A percentile compares a stretch with the other conserved stretches of the same genome.
Evolutionary conservation across 1,140 invertebrate genomes (phyloP).

Genomic region (Pygmarrhopalites habei): DNA sequence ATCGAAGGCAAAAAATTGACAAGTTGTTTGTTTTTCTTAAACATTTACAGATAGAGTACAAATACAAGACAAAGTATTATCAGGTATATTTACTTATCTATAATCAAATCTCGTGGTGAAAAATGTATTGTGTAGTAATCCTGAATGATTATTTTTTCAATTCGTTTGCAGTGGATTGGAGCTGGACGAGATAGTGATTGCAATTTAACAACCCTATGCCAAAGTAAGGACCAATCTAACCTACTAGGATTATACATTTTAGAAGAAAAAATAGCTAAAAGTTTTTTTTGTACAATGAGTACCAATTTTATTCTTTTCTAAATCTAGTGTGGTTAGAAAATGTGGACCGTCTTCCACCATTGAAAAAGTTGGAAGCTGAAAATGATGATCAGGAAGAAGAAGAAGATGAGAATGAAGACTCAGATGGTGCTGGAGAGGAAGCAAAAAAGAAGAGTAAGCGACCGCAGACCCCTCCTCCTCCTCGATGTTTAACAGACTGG

Average conservation of each 20-base stretch:
- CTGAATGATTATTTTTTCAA: too few species aligned
- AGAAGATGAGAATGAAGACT: conserved; percentile 42
- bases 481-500: conserved; percentile 65
- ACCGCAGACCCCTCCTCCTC: conserved; percentile 51
- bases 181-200: conserved; percentile 85
- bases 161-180: conserved; percentile 74
- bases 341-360: conserved; percentile 46
- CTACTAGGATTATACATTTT: too few species aligned
- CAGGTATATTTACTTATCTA: conserved; percentile 14
- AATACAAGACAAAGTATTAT: conserved; percentile 51
- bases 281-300: too few species aligned
- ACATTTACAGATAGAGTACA: conserved; percentile 89
- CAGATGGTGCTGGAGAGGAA: conserved; percentile 38
- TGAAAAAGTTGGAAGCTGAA: conserved; percentile 39
- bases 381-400: conserved; percentile 41
- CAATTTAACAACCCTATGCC: conserved; percentile 63
- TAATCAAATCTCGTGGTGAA: too few species aligned
- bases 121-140: too few species aligned
- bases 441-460: conserved; percentile 33
- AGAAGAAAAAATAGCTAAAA: too few species aligned
- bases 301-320: too few species aligned
- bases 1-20: too few species aligned
- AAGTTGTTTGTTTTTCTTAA: too few species aligned
- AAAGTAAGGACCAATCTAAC: too few species aligned
- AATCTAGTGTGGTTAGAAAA: conserved; percentile 68